Base-by-base conservation (phyloP, 2,113 vertebrate genomes). In the Platysternon megacephalum region DNA sequence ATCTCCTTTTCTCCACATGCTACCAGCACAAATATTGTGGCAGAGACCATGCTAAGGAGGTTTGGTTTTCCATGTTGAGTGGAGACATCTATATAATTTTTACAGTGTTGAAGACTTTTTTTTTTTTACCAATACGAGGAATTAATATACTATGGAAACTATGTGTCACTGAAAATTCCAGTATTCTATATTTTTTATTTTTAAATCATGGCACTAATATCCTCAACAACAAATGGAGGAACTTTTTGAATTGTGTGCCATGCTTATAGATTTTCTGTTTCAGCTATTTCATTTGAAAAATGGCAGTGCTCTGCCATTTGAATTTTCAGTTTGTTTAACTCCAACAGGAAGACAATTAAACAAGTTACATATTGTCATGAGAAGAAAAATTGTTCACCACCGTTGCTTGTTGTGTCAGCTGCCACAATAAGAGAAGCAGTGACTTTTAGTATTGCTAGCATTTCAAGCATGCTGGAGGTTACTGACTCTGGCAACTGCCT, bases 191-290 rank as follows among this genome's bases (percentile, higher is more conserved):
- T 93, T 93, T 88, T 96, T 97, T 94, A 92, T 93, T 96, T 96
- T 94, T 91, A 96, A 97, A 94, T 95, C 89, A 88, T 86, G 80
- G 79, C 79, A 94, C 90, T 96, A 97, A 97, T 95, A 97, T 82
- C 87, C 94, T 92, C 89, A 72, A 93, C 56, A 91, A 95, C 87
- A 89, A 96, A 92, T 46, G 19, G 28, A 97, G 87, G 92, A 91
- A 92, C 90, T 1, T 21, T 44, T 90, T 90, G 86, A 96, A 96
- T 85, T 96, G 91, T 89, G 84, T 82, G 82, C 80, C 87, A 86
- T 87, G 84, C 87, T 94, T 95, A 97, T 96, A 95, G 95, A 96
- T 96, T 97, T 96, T 86, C 95, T 94, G 89, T 94, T 98, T 65
- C 86, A 93, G 87, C 84, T 93, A 39, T 93, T 94, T 84, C 93